Evolutionary conservation across 2,888 invertebrate species (phyloP).

Genomic region (Pammene fasciana): DNA sequence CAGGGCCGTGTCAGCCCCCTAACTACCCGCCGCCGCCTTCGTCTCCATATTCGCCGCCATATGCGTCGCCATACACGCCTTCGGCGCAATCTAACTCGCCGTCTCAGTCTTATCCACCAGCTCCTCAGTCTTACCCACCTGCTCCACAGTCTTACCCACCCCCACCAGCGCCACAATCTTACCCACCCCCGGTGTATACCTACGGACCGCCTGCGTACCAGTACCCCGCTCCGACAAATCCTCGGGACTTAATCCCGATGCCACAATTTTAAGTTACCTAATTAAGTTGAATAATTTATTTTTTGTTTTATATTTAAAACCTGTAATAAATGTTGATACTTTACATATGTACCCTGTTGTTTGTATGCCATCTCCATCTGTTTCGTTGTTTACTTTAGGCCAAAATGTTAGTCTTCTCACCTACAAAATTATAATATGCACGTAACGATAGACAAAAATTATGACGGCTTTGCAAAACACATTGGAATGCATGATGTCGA

Average conservation of each 20-base stretch:
- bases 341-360: constrained; percentile 5
- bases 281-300: constrained; percentile 15
- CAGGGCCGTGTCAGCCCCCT: constrained; percentile 37
- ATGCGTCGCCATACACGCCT: constrained; percentile 24
- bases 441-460: not conserved
- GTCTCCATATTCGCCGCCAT: constrained; percentile 40
- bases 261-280: constrained; percentile 25
- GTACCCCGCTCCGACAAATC: constrained; percentile 8
- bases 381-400: constrained; percentile 6
- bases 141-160: constrained; percentile 23
- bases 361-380: not conserved
- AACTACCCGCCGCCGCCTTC: constrained; percentile 38
- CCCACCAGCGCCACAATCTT: constrained; percentile 12
- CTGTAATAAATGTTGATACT: constrained; percentile 13
- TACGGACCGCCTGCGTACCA: constrained; percentile 32
- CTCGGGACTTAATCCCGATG: constrained; percentile 29
- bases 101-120: constrained; percentile 26
- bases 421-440: constrained; percentile 1
- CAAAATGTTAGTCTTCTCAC: not conserved
- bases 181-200: constrained; percentile 14
- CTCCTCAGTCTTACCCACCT: constrained; percentile 30
- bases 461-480: constrained; percentile 9
- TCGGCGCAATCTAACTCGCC: constrained; percentile 17
- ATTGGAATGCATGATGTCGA: not conserved
- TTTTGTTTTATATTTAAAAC: not conserved